Evolutionary conservation across 2,888 invertebrate species (phyloP).

Genomic region (Himalopsyche japonica): DNA sequence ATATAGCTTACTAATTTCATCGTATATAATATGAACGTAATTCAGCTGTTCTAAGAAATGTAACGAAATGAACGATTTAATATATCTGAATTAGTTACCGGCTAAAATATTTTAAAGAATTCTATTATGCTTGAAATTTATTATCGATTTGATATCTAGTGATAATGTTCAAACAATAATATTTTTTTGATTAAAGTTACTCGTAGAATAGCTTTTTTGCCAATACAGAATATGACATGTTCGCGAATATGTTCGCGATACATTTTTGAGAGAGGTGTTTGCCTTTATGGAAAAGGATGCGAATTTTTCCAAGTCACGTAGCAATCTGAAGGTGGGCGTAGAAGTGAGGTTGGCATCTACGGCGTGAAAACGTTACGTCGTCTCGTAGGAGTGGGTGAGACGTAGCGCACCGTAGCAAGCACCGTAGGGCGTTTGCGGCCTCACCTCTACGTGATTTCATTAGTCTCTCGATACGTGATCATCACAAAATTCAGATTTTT

Average conservation of each 20-base stretch:
- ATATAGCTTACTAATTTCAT: too few relatives aligned
- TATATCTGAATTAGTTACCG: too few relatives aligned
- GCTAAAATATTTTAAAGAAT: too few relatives aligned
- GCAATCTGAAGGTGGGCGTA: background rate
- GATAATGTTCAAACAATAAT: too few relatives aligned
- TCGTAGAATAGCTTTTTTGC: too few relatives aligned
- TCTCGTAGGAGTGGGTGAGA: background rate
- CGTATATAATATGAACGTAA: too few relatives aligned
- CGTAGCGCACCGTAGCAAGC: background rate
- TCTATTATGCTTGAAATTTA: too few relatives aligned
- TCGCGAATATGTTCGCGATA: background rate
- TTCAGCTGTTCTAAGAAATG: too few relatives aligned
- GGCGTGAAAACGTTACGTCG: background rate
- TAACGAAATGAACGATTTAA: too few relatives aligned
- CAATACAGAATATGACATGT: background rate
- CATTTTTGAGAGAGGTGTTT: background rate
- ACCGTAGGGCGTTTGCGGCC: background rate
- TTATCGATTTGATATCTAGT: too few relatives aligned
- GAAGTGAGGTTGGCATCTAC: background rate
- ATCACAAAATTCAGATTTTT: background rate
- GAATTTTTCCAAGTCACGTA: background rate
- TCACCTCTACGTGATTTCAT: slow-evolving; percentile 26
- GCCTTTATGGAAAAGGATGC: background rate
- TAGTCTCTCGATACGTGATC: slow-evolving; percentile 18
- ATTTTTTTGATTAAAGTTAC: too few relatives aligned